A percentile compares a stretch with the other conserved stretches of the same genome.
phyloP scores from a whole-genome alignment of 1,140 invertebrate species.

The Megalopta genalis region DNA sequence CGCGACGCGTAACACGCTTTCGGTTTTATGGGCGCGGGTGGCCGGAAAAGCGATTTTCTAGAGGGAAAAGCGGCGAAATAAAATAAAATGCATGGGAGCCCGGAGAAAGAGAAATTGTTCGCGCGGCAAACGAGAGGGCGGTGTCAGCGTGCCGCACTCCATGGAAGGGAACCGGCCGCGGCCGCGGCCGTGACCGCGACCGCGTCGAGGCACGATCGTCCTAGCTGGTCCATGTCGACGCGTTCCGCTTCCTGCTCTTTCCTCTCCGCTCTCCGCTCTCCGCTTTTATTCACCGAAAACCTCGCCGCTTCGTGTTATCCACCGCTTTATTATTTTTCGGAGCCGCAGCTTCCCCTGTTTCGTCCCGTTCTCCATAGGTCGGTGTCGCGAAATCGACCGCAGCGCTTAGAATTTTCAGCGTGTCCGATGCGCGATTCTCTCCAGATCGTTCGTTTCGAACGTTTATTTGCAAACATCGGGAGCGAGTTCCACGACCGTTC shows the following conservation, averaged over 20 bases:
- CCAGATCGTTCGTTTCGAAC: too few species aligned
- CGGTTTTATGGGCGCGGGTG: slow-evolving; percentile 60
- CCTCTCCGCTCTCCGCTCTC: neutral
- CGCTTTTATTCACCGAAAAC: slow-evolving; percentile 25
- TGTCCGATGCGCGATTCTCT: too few species aligned
- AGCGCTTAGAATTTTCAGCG: too few species aligned
- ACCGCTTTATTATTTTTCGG: too few species aligned
- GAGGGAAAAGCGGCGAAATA: slow-evolving; percentile 24
- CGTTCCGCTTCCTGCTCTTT: slow-evolving; percentile 17
- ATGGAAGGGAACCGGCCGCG: slow-evolving; percentile 1
- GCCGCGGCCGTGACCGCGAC: too few species aligned
- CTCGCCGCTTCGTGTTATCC: too few species aligned
- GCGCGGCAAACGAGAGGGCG: slow-evolving; percentile 25
- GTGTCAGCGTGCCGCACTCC: neutral
- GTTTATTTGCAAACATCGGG: too few species aligned
- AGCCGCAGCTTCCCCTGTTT: neutral
- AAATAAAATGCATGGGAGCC: slow-evolving; percentile 60
- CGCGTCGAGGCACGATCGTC: slow-evolving; percentile 13
- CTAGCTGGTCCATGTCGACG: slow-evolving; percentile 40
- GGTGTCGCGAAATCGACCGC: too few species aligned
- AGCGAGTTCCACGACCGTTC: too few species aligned
- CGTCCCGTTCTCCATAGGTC: neutral
- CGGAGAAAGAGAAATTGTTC: slow-evolving; percentile 64
- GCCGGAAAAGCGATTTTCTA: slow-evolving; percentile 61
- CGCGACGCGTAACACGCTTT: slow-evolving; percentile 59